Percentiles rank a stretch among this genome's conserved stretches.
phyloP scores from a whole-genome alignment of 2,888 invertebrate species.

The Chalcosyrphus nemorum region DNA sequence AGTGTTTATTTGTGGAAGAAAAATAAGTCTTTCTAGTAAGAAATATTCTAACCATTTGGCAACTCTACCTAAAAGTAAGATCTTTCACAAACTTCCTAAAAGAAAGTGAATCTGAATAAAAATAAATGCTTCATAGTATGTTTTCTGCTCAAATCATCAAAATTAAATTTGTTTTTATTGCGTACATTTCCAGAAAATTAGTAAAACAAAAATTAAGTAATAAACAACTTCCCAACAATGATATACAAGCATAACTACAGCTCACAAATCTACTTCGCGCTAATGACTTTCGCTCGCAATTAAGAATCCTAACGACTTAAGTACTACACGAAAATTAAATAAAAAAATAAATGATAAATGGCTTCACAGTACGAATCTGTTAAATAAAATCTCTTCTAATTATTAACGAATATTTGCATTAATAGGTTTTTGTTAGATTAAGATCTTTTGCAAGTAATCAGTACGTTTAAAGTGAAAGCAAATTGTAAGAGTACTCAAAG shows the following conservation, averaged over 20 bases:
- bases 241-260: not conserved
- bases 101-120: not conserved
- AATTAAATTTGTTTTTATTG: not conserved
- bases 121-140: no score
- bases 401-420: conserved; percentile 18
- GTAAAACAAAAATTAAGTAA: not conserved
- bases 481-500: not conserved
- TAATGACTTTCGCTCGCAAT: conserved; percentile 21
- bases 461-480: conserved; percentile 12
- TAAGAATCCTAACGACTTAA: not conserved
- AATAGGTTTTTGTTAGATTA: not conserved
- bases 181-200: no score
- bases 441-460: not conserved
- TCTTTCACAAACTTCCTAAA: no score
- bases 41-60: no score
- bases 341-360: not conserved
- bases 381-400: conserved; percentile 7
- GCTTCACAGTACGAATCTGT: not conserved
- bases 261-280: not conserved
- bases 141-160: not conserved
- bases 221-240: conserved; percentile 1
- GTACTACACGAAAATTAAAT: no score
- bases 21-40: no score
- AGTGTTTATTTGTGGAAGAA: no score
- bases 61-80: no score